Evolutionary conservation across 2,113 vertebrate species (phyloP), one percentile per base, ranked within the genome.

Genomic region (Mionectes macconnelli): DNA sequence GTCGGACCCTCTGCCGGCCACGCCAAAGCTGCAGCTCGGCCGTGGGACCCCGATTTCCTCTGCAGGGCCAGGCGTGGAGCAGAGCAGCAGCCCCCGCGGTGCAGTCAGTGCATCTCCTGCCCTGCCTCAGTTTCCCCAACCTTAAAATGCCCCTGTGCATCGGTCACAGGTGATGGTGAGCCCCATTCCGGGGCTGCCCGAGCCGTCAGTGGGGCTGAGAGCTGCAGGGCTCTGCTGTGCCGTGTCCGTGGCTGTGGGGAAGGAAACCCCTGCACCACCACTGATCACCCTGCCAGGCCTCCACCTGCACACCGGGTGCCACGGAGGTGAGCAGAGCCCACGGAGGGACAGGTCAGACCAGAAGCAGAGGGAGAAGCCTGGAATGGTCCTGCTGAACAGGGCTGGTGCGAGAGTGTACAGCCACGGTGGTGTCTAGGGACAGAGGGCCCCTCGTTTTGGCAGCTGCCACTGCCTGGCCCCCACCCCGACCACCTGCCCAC

Each of bases 401-500:
- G 27, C 30, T 68, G 23, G 12, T 57, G 31, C 0, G 1, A 52
- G 25, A 9, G 28, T 6, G 3, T 28, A n/a, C 1, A 3, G 25
- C 23, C 75, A 40, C 5, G 2, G 28, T 5, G 23, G 16, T 50
- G 17, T n/a, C 20, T 27, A 17, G 3, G 14, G 37, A 5, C 55
- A 59, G 3, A 15, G 14, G 0, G 3, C 18, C 33, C 22, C 39
- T 72, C 11, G 1, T 15, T 52, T 4, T 70, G 57, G 10, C 49
- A 69, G 52, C 30, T 68, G 55, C 31, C 69, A 50, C 13, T 37
- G 60, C 33, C 37, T 27, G 19, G 7, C 27, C 44, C 14, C 52
- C 30, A 49, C 16, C 52, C 8, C 0, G 0, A 39, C 21, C 40
- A 35, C 49, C 19, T 3, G 4, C 39, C 44, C 0, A 0, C 74